Evolutionary conservation across 2,888 invertebrate genomes (phyloP).

Genomic region (Clistopyga incitator): DNA sequence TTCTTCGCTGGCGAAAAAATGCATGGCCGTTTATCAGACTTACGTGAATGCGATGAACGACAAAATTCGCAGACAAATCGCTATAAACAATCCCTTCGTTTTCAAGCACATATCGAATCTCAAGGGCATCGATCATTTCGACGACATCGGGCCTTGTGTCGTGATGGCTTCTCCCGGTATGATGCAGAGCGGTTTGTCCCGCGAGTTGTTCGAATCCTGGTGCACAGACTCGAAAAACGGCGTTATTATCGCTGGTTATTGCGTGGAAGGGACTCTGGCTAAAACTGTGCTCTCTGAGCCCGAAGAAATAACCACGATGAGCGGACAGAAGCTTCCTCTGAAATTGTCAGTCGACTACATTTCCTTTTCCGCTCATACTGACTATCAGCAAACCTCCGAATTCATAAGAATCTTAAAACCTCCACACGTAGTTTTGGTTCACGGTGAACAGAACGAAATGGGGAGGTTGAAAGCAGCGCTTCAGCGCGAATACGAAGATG

Average conservation of each 20-base stretch:
- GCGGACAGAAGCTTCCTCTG: constrained; percentile 97
- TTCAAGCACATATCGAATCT: constrained; percentile 98
- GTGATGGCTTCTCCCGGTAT: constrained; percentile 99
- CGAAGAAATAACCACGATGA: constrained; percentile 97
- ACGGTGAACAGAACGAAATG: constrained; percentile 99
- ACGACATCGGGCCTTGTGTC: constrained; percentile 99
- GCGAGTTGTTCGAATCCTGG: constrained; percentile 99
- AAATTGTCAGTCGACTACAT: constrained; percentile 99
- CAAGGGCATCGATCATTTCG: constrained; percentile 99
- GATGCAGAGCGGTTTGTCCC: constrained; percentile 99
- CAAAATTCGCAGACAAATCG: constrained; percentile 97
- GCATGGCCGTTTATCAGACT: constrained; percentile 99
- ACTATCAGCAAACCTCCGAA: constrained; percentile 98
- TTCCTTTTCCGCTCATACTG: constrained; percentile 99
- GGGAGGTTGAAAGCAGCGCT: constrained; percentile 96
- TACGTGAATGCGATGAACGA: constrained; percentile 99
- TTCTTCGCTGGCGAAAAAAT: constrained; percentile 99
- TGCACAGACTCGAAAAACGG: constrained; percentile 99
- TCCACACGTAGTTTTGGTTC: constrained; percentile 98
- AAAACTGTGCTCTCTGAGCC: constrained; percentile 98
- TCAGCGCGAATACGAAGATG: constrained; percentile 96
- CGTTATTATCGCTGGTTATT: constrained; percentile 98
- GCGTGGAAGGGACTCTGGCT: constrained; percentile 95
- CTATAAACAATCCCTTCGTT: constrained; percentile 99
- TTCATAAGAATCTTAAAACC: constrained; percentile 97